These are phyloP conservation scores for Drosophila virilis DNA, from an alignment of 1,140 invertebrate genomes.

Conservation along the genomic window DNA sequence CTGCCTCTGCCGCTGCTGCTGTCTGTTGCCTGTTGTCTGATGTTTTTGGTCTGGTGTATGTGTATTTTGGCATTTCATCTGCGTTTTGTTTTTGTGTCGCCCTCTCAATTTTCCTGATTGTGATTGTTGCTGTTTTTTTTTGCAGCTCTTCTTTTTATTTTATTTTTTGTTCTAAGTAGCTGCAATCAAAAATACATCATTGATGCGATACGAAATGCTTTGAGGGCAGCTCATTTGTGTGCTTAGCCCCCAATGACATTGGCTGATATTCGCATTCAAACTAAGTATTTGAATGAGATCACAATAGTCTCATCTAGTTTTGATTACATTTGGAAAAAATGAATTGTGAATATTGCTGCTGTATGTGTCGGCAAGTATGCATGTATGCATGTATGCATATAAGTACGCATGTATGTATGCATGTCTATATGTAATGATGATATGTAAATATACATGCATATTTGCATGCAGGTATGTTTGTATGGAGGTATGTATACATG, in stretches of 20 bases:
- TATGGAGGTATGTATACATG: too few relatives aligned
- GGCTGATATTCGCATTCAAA: neutral
- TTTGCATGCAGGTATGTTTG: too few relatives aligned
- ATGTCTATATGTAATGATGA: too few relatives aligned
- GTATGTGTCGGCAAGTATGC: too few relatives aligned
- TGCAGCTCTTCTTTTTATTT: constrained; percentile 20
- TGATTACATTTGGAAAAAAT: too few relatives aligned
- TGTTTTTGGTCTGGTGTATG: constrained; percentile 31
- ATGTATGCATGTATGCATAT: neutral
- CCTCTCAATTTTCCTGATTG: constrained; percentile 71
- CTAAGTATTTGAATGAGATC: neutral
- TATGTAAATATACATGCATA: too few relatives aligned
- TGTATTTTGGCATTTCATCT: constrained; percentile 58
- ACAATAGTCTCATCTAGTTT: too few relatives aligned
- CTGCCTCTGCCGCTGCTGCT: constrained; percentile 16
- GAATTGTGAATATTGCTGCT: too few relatives aligned
- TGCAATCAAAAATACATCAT: constrained; percentile 77
- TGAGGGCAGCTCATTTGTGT: constrained; percentile 13
- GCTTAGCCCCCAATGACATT: constrained; percentile 24
- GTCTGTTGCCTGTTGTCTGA: neutral
- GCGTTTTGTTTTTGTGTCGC: constrained; percentile 59
- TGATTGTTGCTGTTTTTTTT: constrained; percentile 30
- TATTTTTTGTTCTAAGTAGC: constrained; percentile 54
- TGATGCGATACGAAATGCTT: constrained; percentile 29
- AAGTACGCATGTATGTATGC: too few relatives aligned